Base-by-base conservation (phyloP, 2,888 invertebrate species). In the Capitulum mitella region DNA sequence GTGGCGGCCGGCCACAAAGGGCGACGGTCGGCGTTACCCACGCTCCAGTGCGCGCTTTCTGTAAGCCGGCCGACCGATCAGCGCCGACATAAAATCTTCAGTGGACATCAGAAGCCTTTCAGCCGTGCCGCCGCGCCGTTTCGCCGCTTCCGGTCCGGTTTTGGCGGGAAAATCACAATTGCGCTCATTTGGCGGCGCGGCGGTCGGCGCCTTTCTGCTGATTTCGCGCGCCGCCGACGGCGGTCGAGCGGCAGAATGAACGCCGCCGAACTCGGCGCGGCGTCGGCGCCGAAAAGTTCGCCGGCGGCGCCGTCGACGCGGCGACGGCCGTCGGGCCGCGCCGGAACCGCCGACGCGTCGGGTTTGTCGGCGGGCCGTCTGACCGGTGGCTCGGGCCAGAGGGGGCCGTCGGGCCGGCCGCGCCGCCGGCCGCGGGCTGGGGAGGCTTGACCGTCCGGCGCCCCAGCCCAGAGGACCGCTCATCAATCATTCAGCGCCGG, bases 91-190 rank as follows among this genome's bases (percentile, higher is more conserved):
- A 70, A 40, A 37, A 70, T 70, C 70, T 37, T 26, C 40, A 29
- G 70, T 22, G 22, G 70, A 40, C 70, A 70, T 70, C 70, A 70
- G 40, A 37, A 12, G 70, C 70, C 70, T 70, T 70, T 70, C 70
- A 70, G 70, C 8, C 70, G 22, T 19, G 10, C 37, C 70, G 70
- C 37, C 70, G 70, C 70, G 70, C 70, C 70, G 37, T 70, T 70
- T 70, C 40, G 37, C 70, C 70, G 26, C 70, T 70, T 70, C 70
- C 70, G 70, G 70, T 70, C 70, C 37, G 37, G 70, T 37, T 37
- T 37, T 3, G 70, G 70, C 70, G 40, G 37, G 37, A 64, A 37
- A 5, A 37, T 37, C 40, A 37, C 70, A 37, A 40, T 37, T 40
- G 40, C 70, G 70, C 70, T 70, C 37, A 70, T 70, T 70, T 70